A percentile compares a stretch with the other conserved stretches of the same genome.
Conservation (phyloP, 2,797 vertebrate genomes). For the Amazona finschi region DNA sequence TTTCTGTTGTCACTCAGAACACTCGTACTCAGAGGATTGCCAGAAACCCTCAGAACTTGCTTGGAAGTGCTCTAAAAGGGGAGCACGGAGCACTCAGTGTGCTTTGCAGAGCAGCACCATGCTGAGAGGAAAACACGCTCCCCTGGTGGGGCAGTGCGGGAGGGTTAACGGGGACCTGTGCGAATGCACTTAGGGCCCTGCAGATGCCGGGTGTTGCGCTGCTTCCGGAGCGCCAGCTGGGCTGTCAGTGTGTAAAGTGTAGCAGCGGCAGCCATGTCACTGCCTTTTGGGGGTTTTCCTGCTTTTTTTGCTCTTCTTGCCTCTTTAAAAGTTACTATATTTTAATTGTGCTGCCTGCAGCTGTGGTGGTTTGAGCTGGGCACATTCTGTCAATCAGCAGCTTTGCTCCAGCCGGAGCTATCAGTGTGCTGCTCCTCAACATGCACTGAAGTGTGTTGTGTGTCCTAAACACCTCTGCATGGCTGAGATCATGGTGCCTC, state of each 20-base stretch:
- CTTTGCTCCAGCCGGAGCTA: neutral
- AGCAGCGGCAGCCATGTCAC: neutral
- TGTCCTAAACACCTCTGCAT: fast-evolving
- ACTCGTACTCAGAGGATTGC: neutral
- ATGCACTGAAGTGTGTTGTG: neutral
- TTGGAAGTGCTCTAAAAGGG: neutral
- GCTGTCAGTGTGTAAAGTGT: neutral
- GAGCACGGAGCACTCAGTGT: neutral
- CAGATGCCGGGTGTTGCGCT: neutral
- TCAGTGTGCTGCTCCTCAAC: neutral
- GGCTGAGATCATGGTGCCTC: neutral
- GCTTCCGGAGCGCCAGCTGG: neutral
- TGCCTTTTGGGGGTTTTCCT: fast-evolving
- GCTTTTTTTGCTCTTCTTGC: neutral
- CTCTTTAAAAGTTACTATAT: neutral
- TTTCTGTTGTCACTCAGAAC: neutral
- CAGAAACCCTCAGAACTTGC: neutral
- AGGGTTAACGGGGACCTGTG: neutral
- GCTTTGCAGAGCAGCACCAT: neutral
- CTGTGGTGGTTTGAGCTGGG: neutral
- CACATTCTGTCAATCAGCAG: neutral
- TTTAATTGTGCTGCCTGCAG: neutral
- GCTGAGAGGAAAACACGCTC: fast-evolving
- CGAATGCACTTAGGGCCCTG: fast-evolving
- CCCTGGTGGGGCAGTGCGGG: neutral